These are phyloP conservation scores for Rhopalosiphum padi DNA, from an alignment of 1,140 invertebrate species.

Conservation along the genomic window DNA sequence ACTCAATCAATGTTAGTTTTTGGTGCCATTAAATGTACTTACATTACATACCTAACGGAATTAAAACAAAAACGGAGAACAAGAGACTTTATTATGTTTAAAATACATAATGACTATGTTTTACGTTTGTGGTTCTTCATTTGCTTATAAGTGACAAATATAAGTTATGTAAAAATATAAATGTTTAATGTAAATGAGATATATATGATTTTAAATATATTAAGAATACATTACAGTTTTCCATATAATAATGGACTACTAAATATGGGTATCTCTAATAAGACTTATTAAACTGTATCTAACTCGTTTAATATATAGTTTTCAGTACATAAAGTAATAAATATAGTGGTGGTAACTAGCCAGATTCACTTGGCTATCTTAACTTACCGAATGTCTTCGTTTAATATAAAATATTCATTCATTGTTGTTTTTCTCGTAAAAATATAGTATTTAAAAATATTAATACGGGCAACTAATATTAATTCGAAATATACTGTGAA, in stretches of 20 bases:
- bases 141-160: neutral
- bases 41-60: too few relatives aligned
- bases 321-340: neutral
- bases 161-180: neutral
- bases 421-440: neutral
- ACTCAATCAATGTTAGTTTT: too few relatives aligned
- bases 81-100: neutral
- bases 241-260: neutral
- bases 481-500: neutral
- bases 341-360: neutral
- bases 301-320: neutral
- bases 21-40: too few relatives aligned
- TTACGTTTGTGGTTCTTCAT: neutral
- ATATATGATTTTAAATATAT: neutral
- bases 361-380: neutral
- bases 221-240: neutral
- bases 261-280: neutral
- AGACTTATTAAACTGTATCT: neutral
- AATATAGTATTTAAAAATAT: neutral
- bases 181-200: neutral
- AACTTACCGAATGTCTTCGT: neutral
- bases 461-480: neutral
- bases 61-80: too few relatives aligned
- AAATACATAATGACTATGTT: neutral
- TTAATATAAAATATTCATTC: neutral